Conservation (phyloP, 2,113 vertebrate genomes). For the Rattus rattus region DNA sequence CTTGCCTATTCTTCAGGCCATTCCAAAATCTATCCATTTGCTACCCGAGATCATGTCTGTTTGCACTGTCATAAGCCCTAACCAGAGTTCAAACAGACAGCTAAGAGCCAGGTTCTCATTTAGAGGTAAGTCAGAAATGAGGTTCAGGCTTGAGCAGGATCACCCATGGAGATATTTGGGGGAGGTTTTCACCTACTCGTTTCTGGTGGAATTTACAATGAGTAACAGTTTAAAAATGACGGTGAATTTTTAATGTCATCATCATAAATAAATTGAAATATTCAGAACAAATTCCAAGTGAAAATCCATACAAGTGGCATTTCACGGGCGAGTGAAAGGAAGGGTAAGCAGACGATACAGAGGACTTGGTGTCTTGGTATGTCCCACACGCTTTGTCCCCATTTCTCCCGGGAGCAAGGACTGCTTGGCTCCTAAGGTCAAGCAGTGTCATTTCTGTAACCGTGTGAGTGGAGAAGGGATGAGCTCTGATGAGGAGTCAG, state of each 20-base stretch:
- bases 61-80: background rate
- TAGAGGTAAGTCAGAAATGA: background rate
- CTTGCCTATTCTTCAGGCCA: background rate
- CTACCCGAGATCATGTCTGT: background rate
- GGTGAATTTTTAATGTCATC: background rate
- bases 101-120: background rate
- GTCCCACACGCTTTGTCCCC: fast-evolving
- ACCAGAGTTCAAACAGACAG: background rate
- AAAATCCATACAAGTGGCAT: background rate
- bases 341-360: background rate
- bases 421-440: too few relatives aligned
- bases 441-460: background rate
- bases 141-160: background rate
- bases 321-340: fast-evolving
- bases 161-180: background rate
- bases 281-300: background rate
- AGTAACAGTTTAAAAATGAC: background rate
- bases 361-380: background rate
- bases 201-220: background rate
- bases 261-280: background rate
- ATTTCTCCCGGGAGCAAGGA: fast-evolving
- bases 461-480: background rate
- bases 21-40: background rate
- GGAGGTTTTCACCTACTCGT: background rate
- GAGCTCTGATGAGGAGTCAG: background rate